These are phyloP conservation scores for Cossypha dichroa DNA, from an alignment of 2,797 vertebrate species.

Conservation along the genomic window DNA sequence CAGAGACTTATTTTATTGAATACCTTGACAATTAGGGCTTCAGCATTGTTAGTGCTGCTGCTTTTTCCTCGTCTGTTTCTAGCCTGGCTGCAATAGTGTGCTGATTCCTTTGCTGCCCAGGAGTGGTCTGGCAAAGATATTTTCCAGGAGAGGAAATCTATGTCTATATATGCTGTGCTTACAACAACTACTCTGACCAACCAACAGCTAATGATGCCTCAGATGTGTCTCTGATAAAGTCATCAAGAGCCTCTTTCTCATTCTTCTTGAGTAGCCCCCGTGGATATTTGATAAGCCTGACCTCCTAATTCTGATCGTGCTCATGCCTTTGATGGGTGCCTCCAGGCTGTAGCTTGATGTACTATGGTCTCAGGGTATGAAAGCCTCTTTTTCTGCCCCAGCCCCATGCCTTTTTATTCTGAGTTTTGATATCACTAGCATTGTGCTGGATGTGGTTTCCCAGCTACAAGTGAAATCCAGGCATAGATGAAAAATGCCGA, in stretches of 20 bases:
- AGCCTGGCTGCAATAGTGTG: not conserved
- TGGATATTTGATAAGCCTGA: not conserved
- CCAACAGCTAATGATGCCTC: not conserved
- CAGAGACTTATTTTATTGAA: not conserved
- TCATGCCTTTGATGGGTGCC: not conserved
- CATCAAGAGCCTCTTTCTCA: not conserved
- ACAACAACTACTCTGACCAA: not conserved
- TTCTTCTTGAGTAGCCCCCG: not conserved
- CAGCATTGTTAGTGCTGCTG: not conserved
- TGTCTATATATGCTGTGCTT: not conserved
- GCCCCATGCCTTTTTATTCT: not conserved
- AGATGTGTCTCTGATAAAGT: not conserved
- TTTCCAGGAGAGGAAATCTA: not conserved
- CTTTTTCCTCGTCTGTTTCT: not conserved
- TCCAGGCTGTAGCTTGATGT: not conserved
- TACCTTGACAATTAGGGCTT: not conserved
- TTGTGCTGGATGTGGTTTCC: not conserved
- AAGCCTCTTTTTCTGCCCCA: not conserved
- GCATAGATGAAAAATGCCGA: not conserved
- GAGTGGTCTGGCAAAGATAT: not conserved
- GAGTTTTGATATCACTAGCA: not conserved
- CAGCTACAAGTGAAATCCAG: not conserved
- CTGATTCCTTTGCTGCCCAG: not conserved
- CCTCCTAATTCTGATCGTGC: not conserved
- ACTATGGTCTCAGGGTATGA: not conserved